Evolutionary conservation across 1,140 invertebrate species (phyloP).

Genomic region (Lutraria rhynchaena): DNA sequence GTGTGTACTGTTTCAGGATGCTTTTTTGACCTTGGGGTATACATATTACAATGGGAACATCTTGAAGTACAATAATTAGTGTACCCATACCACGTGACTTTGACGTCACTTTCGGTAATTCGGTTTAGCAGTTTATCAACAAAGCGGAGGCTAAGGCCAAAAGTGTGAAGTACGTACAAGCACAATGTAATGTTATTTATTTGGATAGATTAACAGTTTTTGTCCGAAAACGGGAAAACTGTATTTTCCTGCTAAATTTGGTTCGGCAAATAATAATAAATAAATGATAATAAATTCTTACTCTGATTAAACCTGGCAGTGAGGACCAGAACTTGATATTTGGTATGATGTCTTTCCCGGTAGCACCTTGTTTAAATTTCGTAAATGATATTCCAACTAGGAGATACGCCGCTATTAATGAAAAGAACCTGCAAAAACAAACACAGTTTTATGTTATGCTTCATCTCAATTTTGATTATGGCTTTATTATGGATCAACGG

Average conservation of each 20-base stretch:
- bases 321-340: constrained; percentile 22
- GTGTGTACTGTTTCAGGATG: too few species aligned
- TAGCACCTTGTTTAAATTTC: neutral
- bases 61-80: too few species aligned
- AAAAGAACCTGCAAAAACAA: constrained; percentile 17
- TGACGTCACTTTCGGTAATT: too few species aligned
- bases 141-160: too few species aligned
- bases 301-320: constrained; percentile 21
- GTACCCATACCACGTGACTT: too few species aligned
- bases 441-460: too few species aligned
- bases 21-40: too few species aligned
- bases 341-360: constrained; percentile 12
- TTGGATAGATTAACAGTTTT: neutral
- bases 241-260: neutral
- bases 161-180: too few species aligned
- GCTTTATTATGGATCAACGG: too few species aligned
- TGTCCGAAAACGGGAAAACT: too few species aligned
- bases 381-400: constrained; percentile 6
- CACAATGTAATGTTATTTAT: neutral
- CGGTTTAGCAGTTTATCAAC: neutral
- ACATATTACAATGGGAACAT: too few species aligned
- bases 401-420: neutral
- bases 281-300: neutral
- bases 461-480: too few species aligned
- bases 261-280: neutral